A percentile compares a stretch with the other conserved stretches of the same genome.
Conservation (phyloP, 2,113 vertebrate genomes). For the Notothenia rossii region DNA sequence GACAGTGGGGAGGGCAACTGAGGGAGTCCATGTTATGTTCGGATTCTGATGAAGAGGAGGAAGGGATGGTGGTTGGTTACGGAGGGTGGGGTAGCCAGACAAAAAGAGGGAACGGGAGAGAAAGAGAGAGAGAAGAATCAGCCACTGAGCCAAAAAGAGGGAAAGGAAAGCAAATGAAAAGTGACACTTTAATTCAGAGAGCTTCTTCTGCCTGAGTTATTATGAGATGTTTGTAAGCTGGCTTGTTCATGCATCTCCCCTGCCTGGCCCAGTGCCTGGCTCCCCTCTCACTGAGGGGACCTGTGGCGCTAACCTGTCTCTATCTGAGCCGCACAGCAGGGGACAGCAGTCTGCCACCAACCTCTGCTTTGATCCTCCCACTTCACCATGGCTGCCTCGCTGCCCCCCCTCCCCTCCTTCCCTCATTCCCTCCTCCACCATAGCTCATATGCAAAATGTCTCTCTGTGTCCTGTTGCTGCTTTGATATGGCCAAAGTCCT, state of each 20-base stretch:
- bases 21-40: constrained; percentile 74
- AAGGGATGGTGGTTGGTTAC: constrained; percentile 39
- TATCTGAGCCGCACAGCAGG: constrained; percentile 78
- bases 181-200: constrained; percentile 87
- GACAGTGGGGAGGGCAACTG: constrained; percentile 74
- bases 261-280: constrained; percentile 76
- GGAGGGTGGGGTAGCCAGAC: constrained; percentile 42
- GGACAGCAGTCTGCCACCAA: constrained; percentile 70
- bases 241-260: constrained; percentile 81
- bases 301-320: constrained; percentile 78
- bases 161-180: constrained; percentile 86
- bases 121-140: constrained; percentile 50
- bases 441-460: constrained; percentile 65
- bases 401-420: background rate
- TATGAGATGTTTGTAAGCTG: constrained; percentile 87
- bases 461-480: constrained; percentile 58
- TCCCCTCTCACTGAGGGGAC: constrained; percentile 70
- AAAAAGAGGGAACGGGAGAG: constrained; percentile 37
- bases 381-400: constrained; percentile 49
- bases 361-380: constrained; percentile 75
- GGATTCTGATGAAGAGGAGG: constrained; percentile 60
- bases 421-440: constrained; percentile 30
- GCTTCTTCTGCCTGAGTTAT: constrained; percentile 85
- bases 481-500: constrained; percentile 71
- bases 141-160: constrained; percentile 77